These are phyloP conservation scores for Halictus rubicundus DNA, from an alignment of 1,140 invertebrate species.

Conservation along the genomic window DNA sequence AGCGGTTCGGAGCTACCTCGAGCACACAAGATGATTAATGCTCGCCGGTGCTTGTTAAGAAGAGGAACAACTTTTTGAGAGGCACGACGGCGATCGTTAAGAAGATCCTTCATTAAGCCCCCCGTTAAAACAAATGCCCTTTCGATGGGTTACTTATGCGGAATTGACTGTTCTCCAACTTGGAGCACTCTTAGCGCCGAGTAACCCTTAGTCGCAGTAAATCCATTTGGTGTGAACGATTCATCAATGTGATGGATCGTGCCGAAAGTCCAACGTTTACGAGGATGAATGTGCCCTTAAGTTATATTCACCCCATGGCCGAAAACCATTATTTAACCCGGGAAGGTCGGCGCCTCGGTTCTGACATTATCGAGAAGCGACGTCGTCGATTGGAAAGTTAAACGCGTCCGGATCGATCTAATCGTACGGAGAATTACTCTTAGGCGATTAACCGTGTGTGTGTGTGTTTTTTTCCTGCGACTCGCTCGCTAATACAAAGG, in stretches of 20 bases:
- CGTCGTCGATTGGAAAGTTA: conserved; percentile 42
- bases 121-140: conserved; percentile 32
- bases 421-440: conserved; percentile 3
- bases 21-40: neutral
- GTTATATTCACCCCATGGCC: conserved; percentile 47
- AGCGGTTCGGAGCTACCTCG: no score
- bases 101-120: conserved; percentile 26
- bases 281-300: conserved; percentile 55
- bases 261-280: conserved; percentile 56
- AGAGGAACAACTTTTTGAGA: neutral
- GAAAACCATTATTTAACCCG: conserved; percentile 55
- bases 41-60: neutral
- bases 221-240: conserved; percentile 56
- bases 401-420: conserved; percentile 14
- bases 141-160: conserved; percentile 34
- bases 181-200: conserved; percentile 42
- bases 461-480: neutral
- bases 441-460: neutral
- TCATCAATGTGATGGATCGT: conserved; percentile 65
- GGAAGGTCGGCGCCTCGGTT: conserved; percentile 4
- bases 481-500: no score
- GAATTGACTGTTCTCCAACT: conserved; percentile 7
- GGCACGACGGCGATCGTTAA: neutral
- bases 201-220: conserved; percentile 40
- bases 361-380: conserved; percentile 27